Conservation (phyloP, 2,888 invertebrate species). For the Zygothrica quintamaculata region DNA sequence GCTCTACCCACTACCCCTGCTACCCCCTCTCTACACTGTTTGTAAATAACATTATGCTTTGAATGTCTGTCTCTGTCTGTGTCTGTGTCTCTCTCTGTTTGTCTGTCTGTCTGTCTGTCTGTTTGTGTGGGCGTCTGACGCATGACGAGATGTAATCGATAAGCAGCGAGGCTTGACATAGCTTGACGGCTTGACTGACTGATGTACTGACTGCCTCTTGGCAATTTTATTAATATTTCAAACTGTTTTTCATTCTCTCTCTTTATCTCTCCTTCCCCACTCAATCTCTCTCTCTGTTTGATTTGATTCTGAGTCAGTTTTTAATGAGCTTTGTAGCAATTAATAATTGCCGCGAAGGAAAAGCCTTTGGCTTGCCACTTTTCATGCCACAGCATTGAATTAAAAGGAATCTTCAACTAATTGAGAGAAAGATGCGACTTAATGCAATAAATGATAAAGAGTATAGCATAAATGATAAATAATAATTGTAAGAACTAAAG, state of each 20-base stretch:
- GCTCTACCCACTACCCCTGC: conserved; percentile 6
- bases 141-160: conserved; percentile 74
- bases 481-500: too few relatives aligned
- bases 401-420: too few relatives aligned
- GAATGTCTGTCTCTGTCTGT: conserved; percentile 2
- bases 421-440: too few relatives aligned
- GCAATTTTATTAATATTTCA: conserved; percentile 67
- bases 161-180: conserved; percentile 60
- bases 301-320: too few relatives aligned
- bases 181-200: conserved; percentile 41
- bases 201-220: conserved; percentile 42
- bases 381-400: too few relatives aligned
- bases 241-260: not conserved
- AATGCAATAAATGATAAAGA: too few relatives aligned
- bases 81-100: conserved; percentile 4
- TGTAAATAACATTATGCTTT: too few relatives aligned
- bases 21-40: not conserved
- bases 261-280: not conserved
- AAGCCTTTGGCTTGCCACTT: too few relatives aligned
- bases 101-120: conserved; percentile 9
- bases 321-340: conserved; percentile 71
- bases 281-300: not conserved
- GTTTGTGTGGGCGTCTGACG: conserved; percentile 38
- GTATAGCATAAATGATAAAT: too few relatives aligned
- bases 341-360: conserved; percentile 56